Base-by-base conservation (phyloP, 2,113 vertebrate species). In the Isichthys henryi region DNA sequence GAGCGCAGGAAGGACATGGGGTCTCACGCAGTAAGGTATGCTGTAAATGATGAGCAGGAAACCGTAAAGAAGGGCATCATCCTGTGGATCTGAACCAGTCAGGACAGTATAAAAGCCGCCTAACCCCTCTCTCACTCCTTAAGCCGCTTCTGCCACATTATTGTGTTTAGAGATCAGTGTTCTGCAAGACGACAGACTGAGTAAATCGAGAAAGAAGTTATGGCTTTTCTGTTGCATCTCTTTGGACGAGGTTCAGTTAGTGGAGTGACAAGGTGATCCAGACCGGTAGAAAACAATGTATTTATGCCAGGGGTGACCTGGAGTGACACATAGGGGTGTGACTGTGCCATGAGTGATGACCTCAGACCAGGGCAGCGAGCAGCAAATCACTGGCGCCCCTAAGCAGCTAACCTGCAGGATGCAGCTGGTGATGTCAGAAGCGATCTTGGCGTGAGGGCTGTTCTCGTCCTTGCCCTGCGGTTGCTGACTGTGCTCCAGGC, bases 361-460 rank as follows among this genome's bases (percentile, higher is more conserved):
- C 19, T 23, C 43, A 27, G 21, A 23, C 39, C 43, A n/a, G 82
- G 39, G 17, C 43, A 48, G 21, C 2, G 39, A 19, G 82, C 43
- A 11, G 15, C 19, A 10, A 15, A 48, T 80, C 39, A 23, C 10
- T 5, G 23, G 11, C 3, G n/a, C 49, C 19, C 2, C 7, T 23
- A 3, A n/a, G 49, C 9, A 6, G 27, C 93, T n/a, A 86, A 99
- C 98, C 97, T 99, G 98, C 92, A 99, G 93, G 94, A 99, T 98
- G 45, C 98, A 99, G 94, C 98, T 99, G 95, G 95, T 99, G 94
- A 99, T 98, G 93, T 99, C 98, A 0, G 98, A 99, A 0, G 98
- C 98, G 0, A 99, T 99, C 94, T 99, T 99, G 39, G 97, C 96
- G 0, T 99, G 98, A 0, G 98, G 98, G 0, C 97, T 97, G 90